Evolutionary conservation across 1,140 invertebrate genomes (phyloP), one percentile per base, ranked within the genome.

Genomic region (Drosophila setifemur): DNA sequence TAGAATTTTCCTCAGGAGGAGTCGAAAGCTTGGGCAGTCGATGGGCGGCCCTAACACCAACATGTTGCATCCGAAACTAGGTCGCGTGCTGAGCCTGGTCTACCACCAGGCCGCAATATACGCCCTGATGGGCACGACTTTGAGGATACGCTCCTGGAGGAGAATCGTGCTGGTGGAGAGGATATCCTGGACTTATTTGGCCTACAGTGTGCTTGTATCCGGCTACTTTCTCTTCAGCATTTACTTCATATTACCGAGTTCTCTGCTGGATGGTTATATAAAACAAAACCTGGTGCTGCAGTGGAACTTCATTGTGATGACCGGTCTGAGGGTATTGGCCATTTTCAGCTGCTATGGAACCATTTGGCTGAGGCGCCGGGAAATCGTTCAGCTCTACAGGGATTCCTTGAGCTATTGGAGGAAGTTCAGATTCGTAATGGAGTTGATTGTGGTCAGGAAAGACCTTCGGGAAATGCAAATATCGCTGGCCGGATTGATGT

Each of bases 11-110:
- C 14, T 42, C n/a, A n/a, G n/a, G n/a, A n/a, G n/a, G 7, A 35
- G 23, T 9, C 8, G 7, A 9, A 19, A 1, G 28, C 4, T 3
- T 9, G n/a, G 9, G 3, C 39, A 28, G 52, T 35, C 8, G 21
- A 12, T 11, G 3, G 23, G 3, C 18, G 4, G 11, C 33, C 26
- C 9, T 18, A 11, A 16, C 8, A 6, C 9, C 23, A 68, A 37
- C 58, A 82, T 82, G 78, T 69, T 77, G 69, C 69, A 73, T 14
- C 49, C 49, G 1, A 60, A 68, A 33, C 18, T 82, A 18, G 6
- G 42, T 12, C 11, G 48, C 11, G 37, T 45, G n/a, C 4, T 83
- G 21, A 54, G 18, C 4, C 4, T 72, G 8, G 39, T 45, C 14
- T 85, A 83, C 18, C 68, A 40, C 44, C 60, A 74, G 4, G 9